Percentiles rank a stretch among this genome's conserved stretches.
These are phyloP conservation scores for Cynoglossus semilaevis DNA, from an alignment of 2,113 vertebrate genomes.

Conservation along the genomic window DNA sequence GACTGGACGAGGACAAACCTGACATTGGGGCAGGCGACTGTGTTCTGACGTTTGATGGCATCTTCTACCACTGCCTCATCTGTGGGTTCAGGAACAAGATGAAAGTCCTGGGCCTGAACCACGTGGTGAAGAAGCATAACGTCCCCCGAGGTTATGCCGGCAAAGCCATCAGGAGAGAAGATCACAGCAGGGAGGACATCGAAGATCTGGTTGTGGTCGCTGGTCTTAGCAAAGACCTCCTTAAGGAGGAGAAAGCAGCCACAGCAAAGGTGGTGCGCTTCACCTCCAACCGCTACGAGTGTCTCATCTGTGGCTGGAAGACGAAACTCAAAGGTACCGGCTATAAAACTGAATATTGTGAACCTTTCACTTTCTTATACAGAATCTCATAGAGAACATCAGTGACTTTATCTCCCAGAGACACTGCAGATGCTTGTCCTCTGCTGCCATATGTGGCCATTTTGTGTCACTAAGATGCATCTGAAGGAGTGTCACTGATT, in stretches of 20 bases:
- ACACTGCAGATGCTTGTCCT: no score
- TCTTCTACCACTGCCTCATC: conserved; percentile 45
- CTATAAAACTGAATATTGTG: no score
- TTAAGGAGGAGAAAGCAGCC: conserved; percentile 53
- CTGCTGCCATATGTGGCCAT: no score
- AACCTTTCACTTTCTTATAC: neutral
- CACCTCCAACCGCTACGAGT: conserved; percentile 46
- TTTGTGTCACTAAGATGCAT: neutral
- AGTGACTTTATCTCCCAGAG: neutral
- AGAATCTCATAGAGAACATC: neutral
- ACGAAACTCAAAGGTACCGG: conserved; percentile 56
- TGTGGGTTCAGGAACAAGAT: conserved; percentile 55
- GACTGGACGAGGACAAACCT: neutral
- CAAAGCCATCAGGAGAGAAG: conserved; percentile 24
- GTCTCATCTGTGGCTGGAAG: conserved; percentile 65
- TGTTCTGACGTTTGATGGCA: conserved; percentile 21
- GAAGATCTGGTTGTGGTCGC: conserved; percentile 36
- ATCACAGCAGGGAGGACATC: neutral
- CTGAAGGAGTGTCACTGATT: neutral
- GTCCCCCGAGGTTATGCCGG: conserved; percentile 41
- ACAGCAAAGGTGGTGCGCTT: conserved; percentile 45
- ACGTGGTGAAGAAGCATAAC: conserved; percentile 54
- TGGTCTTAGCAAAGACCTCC: conserved; percentile 37
- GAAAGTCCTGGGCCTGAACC: conserved; percentile 36
- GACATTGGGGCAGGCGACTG: neutral